Evolutionary conservation across 2,888 invertebrate species (phyloP), one percentile per base, ranked within the genome.

Genomic region (Sturmia bella): DNA sequence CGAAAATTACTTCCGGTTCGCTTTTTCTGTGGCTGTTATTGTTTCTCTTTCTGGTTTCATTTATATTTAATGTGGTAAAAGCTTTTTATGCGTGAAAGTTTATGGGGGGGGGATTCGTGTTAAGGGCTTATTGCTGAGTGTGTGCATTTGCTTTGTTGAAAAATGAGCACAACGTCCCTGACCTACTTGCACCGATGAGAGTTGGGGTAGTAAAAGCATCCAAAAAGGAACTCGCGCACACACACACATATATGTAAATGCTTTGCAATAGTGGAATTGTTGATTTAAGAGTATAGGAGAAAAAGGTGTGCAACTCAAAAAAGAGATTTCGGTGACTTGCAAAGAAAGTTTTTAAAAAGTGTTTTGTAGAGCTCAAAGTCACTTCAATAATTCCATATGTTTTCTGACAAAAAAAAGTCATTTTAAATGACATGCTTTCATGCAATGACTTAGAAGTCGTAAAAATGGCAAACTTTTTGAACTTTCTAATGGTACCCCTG

Each of bases 91-190:
- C 32, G 11, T n/a, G n/a, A 57, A 3, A 21, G 64, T 48, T 37
- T 48, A 15, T 15, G 21, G 64, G 39, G 66, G 66, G 21, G 64
- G 39, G 66, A 74, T 59, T 64, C 43, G 48, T 69, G 59, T 64
- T 76, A 76, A 76, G 69, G 57, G 63, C 50, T 64, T 50, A 24
- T 76, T 50, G 41, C 37, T 17, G 21, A 37, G 50, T 48, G 48
- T 68, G 41, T 73, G 56, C 41, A 52, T 56, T 45, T 45, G 64
- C 75, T 66, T 79, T 64, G 73, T 72, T 64, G 69, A 85, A 86
- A 82, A 82, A 87, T 86, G 89, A 90, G 89, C 89, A 88, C 88
- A 89, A 87, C 88, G 90, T 87, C 90, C 90, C 87, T 90, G 90
- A 90, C 90, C 91, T 89, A 89, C 84, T 87, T 86, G 78, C 76